A percentile compares a stretch with the other conserved stretches of the same genome.
Conservation (phyloP, 2,797 vertebrate genomes). For the Schizothorax lantsangensis region DNA sequence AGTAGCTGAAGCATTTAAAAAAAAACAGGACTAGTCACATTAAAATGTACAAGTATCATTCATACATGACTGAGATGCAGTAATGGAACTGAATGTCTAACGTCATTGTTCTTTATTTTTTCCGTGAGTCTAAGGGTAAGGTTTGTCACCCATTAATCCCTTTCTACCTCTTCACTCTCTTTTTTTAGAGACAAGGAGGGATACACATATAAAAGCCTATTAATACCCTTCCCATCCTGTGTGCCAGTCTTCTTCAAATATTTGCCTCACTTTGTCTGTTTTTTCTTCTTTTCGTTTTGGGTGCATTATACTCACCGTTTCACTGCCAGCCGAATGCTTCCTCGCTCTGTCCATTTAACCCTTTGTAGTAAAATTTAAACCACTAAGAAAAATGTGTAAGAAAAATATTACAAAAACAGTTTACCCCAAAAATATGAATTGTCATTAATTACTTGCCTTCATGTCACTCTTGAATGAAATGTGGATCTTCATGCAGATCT, state of each 20-base stretch:
- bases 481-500: neutral
- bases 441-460: neutral
- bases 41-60: neutral
- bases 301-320: neutral
- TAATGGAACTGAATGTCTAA: neutral
- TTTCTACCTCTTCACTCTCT: neutral
- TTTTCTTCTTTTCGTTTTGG: neutral
- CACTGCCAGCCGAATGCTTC: neutral
- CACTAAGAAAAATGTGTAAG: neutral
- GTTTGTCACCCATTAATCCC: slow-evolving; percentile 8
- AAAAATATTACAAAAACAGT: neutral
- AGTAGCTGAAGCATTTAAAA: neutral
- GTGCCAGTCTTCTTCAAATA: slow-evolving; percentile 33
- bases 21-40: neutral
- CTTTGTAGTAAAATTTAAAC: neutral
- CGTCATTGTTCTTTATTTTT: neutral
- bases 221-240: neutral
- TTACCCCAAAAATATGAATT: neutral
- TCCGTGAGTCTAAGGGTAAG: neutral
- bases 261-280: slow-evolving; percentile 17
- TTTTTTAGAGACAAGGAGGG: slow-evolving; percentile 5
- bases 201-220: neutral
- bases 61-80: neutral
- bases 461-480: neutral
- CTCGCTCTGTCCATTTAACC: neutral